phyloP scores from a whole-genome alignment of 2,113 vertebrate species.

The Phoxinus phoxinus region DNA sequence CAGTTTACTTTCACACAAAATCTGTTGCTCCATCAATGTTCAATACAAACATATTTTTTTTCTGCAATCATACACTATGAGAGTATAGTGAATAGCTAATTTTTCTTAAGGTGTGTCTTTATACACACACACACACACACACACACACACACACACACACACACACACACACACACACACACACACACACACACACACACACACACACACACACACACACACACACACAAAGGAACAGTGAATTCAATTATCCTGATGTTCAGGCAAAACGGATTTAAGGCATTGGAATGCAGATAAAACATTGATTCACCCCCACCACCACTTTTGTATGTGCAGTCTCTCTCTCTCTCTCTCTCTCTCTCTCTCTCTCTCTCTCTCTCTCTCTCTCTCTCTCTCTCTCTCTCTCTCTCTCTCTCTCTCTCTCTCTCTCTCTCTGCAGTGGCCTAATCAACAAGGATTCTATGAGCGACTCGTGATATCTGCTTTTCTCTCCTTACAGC shows the following conservation, averaged over 20 bases:
- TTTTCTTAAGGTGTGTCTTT: no score
- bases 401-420: not conserved
- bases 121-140: not conserved
- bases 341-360: not conserved
- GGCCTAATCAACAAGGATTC: slow-evolving; percentile 38
- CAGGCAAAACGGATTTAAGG: slow-evolving; percentile 61
- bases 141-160: no score
- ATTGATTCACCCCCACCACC: slow-evolving; percentile 13
- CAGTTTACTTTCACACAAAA: no score
- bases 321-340: not conserved
- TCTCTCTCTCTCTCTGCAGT: not conserved
- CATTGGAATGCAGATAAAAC: slow-evolving; percentile 56
- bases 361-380: no score
- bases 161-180: no score
- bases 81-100: no score
- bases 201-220: no score
- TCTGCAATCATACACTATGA: no score
- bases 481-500: slow-evolving; percentile 20
- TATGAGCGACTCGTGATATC: slow-evolving; percentile 1
- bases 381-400: no score
- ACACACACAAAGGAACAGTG: not conserved
- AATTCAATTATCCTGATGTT: slow-evolving; percentile 60
- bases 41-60: no score
- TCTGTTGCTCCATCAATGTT: no score
- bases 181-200: not conserved